A percentile compares a stretch with the other conserved stretches of the same genome.
phyloP scores from a whole-genome alignment of 2,888 invertebrate species.

The Cheilosia scutellata region DNA sequence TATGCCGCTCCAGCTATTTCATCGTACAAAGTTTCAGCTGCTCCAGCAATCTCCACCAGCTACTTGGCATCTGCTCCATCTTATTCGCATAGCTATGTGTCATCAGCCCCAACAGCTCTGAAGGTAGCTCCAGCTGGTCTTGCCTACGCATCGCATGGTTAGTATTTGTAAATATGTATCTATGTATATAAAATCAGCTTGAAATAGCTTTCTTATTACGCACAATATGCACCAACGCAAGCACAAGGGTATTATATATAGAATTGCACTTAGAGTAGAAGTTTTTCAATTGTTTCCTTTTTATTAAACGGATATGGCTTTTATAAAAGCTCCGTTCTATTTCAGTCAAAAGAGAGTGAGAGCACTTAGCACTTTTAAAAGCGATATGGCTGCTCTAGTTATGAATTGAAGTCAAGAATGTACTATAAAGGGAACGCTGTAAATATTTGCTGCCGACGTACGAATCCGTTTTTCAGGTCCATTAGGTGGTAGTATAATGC shows the following conservation, averaged over 20 bases:
- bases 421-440: slow-evolving; percentile 14
- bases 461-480: slow-evolving; percentile 47
- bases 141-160: slow-evolving; percentile 62
- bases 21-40: slow-evolving; percentile 79
- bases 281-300: not conserved
- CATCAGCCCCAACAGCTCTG: slow-evolving; percentile 78
- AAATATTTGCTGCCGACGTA: slow-evolving; percentile 32
- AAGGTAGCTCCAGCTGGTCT: slow-evolving; percentile 80
- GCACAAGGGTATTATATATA: not conserved
- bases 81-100: slow-evolving; percentile 76
- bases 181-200: slow-evolving; percentile 26
- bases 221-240: slow-evolving; percentile 34
- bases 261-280: slow-evolving; percentile 31
- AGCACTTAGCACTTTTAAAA: slow-evolving; percentile 18
- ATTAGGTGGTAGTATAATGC: slow-evolving; percentile 37
- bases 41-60: slow-evolving; percentile 78
- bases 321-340: slow-evolving; percentile 19
- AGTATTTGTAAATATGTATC: slow-evolving; percentile 57
- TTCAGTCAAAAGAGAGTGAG: not conserved
- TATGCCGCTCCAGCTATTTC: slow-evolving; percentile 65
- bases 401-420: not conserved
- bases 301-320: slow-evolving; percentile 1
- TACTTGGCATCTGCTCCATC: slow-evolving; percentile 79
- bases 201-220: slow-evolving; percentile 32
- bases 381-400: not conserved